A percentile compares a stretch with the other conserved stretches of the same genome.
Evolutionary conservation across 2,888 invertebrate species (phyloP).

Genomic region (Pyrrhosoma nymphula): DNA sequence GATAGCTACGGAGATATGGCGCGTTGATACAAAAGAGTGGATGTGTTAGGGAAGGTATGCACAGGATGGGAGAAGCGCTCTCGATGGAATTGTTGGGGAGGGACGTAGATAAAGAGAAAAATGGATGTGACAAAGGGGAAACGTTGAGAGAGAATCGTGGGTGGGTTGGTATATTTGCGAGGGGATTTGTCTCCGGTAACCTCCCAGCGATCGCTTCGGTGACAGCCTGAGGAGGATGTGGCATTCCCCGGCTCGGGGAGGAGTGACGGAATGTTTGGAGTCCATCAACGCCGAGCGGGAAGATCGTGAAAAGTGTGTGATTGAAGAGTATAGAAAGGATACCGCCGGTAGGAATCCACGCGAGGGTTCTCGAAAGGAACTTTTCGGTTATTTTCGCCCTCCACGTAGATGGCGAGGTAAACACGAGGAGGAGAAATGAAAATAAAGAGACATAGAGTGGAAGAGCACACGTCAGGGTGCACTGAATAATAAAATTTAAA

Average conservation of each 20-base stretch:
- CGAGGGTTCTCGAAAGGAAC: not conserved
- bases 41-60: not conserved
- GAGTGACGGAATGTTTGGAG: not conserved
- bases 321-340: not conserved
- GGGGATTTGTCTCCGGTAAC: not conserved
- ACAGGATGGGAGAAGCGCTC: not conserved
- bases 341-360: not conserved
- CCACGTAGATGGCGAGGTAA: not conserved
- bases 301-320: not conserved
- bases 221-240: not conserved
- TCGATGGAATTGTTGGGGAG: not conserved
- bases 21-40: not conserved
- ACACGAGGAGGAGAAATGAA: not conserved
- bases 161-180: not conserved
- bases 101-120: not conserved
- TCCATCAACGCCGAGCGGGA: not conserved
- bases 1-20: not conserved
- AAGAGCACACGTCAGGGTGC: not conserved
- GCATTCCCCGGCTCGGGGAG: not conserved
- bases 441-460: not conserved
- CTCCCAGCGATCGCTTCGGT: not conserved
- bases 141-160: not conserved
- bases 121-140: not conserved
- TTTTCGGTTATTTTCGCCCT: not conserved
- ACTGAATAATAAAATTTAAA: not conserved